Conservation (phyloP, 92 coral and sea anemone species). For the Scolanthus callimorphus region DNA sequence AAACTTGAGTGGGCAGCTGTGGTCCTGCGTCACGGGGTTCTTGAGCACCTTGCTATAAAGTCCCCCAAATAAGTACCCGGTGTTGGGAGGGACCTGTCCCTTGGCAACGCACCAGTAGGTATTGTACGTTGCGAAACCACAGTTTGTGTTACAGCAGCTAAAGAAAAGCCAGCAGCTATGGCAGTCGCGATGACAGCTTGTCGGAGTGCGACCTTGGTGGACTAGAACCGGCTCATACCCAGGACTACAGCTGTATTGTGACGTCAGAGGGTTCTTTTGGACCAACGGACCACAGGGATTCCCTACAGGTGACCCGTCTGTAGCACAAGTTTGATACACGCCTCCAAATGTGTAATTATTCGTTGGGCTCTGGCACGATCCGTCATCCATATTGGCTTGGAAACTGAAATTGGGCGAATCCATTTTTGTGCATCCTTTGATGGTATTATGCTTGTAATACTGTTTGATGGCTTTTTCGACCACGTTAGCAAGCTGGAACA, state of each 20-base stretch:
- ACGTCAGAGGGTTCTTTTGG: slow-evolving; percentile 75
- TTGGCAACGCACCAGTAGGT: slow-evolving; percentile 90
- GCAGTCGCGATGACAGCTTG: slow-evolving; percentile 64
- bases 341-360: slow-evolving; percentile 95
- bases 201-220: slow-evolving; percentile 73
- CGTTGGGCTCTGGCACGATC: slow-evolving; percentile 72
- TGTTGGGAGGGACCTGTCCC: slow-evolving; percentile 17
- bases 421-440: slow-evolving; percentile 80
- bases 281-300: slow-evolving; percentile 60
- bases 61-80: slow-evolving; percentile 88
- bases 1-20: slow-evolving; percentile 75
- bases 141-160: slow-evolving; percentile 55
- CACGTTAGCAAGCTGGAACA: slow-evolving; percentile 45
- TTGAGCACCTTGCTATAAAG: slow-evolving; percentile 47
- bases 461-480: slow-evolving; percentile 56
- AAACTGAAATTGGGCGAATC: slow-evolving; percentile 90
- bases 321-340: slow-evolving; percentile 75
- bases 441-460: slow-evolving; percentile 76
- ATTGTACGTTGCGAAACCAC: slow-evolving; percentile 59
- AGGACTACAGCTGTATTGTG: slow-evolving; percentile 52
- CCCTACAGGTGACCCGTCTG: slow-evolving; percentile 50
- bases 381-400: slow-evolving; percentile 86
- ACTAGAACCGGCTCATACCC: slow-evolving; percentile 72
- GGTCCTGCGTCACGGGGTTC: slow-evolving; percentile 68
- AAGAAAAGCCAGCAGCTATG: slow-evolving; percentile 61